Percentiles rank a stretch among this genome's conserved stretches.
These are phyloP conservation scores for Sphaerophoria taeniata DNA, from an alignment of 2,888 invertebrate genomes.

Conservation along the genomic window DNA sequence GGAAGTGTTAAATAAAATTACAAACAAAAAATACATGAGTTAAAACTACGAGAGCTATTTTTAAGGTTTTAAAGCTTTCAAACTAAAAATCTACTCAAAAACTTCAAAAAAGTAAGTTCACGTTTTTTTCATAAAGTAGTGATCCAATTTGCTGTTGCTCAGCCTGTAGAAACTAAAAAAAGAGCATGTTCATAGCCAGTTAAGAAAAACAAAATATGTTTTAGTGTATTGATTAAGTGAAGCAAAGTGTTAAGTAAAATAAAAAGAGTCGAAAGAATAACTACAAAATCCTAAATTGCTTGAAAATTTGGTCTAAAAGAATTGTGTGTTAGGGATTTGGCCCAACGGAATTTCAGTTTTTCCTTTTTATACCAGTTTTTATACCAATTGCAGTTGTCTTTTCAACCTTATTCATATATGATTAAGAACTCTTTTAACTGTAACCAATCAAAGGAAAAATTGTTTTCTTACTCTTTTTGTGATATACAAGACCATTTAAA, in stretches of 20 bases:
- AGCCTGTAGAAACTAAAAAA: constrained; percentile 51
- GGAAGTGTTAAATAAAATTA: background rate
- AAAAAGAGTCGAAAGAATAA: background rate
- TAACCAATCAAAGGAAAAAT: too few species aligned
- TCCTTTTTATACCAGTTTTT: too few species aligned
- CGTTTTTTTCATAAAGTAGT: constrained; percentile 31
- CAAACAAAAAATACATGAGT: background rate
- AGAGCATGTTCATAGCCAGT: constrained; percentile 73
- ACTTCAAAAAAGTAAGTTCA: too few species aligned
- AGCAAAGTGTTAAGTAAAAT: background rate
- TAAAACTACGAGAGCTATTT: constrained; percentile 37
- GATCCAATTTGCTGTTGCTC: constrained; percentile 39
- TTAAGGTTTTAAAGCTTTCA: constrained; percentile 12
- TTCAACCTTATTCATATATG: too few species aligned
- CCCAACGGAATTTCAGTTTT: too few species aligned
- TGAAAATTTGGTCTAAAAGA: too few species aligned
- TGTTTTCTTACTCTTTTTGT: too few species aligned
- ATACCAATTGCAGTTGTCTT: too few species aligned
- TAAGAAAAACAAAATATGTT: constrained; percentile 26
- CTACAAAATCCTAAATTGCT: too few species aligned
- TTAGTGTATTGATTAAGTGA: constrained; percentile 10
- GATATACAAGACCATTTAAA: too few species aligned
- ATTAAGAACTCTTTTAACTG: too few species aligned
- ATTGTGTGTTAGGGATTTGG: too few species aligned
- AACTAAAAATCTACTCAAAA: constrained; percentile 13